Evolutionary conservation across 2,888 invertebrate genomes (phyloP).

Genomic region (Drosophila robusta): DNA sequence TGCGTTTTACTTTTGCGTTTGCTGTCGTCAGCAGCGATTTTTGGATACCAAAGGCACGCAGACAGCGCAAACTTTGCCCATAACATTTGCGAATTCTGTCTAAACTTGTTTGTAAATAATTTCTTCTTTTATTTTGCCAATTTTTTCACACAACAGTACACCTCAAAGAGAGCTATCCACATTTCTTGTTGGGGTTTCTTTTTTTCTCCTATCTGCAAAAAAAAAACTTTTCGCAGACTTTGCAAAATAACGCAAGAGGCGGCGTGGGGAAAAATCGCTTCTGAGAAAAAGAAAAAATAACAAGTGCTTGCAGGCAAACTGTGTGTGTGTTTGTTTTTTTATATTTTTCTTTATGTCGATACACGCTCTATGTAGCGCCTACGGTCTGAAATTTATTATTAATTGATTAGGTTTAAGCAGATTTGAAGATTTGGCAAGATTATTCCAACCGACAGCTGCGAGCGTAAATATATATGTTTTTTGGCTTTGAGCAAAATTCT

Average conservation of each 20-base stretch:
- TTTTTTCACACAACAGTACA: constrained; percentile 77
- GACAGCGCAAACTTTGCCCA: constrained; percentile 75
- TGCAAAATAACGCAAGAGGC: constrained; percentile 54
- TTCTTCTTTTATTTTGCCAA: constrained; percentile 76
- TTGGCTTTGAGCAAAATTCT: neutral
- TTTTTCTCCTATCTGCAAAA: constrained; percentile 39
- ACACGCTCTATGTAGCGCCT: constrained; percentile 47
- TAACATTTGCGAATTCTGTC: constrained; percentile 74
- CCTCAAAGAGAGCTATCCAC: constrained; percentile 64
- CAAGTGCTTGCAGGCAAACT: constrained; percentile 39
- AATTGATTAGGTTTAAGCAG: constrained; percentile 75
- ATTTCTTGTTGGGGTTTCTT: constrained; percentile 13
- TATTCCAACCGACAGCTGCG: constrained; percentile 25
- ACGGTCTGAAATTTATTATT: constrained; percentile 71
- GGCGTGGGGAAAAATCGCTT: constrained; percentile 39
- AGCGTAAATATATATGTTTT: neutral
- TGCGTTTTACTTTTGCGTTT: constrained; percentile 29
- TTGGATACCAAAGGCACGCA: constrained; percentile 32
- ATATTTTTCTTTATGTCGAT: constrained; percentile 22
- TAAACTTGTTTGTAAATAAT: constrained; percentile 80
- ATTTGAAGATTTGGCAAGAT: constrained; percentile 56
- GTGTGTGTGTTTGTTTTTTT: constrained; percentile 4
- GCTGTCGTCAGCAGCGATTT: constrained; percentile 66
- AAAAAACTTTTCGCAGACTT: constrained; percentile 72
- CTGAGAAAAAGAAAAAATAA: constrained; percentile 29